These are phyloP conservation scores for Sparidentex hasta DNA, from an alignment of 2,797 vertebrate genomes.

Conservation along the genomic window DNA sequence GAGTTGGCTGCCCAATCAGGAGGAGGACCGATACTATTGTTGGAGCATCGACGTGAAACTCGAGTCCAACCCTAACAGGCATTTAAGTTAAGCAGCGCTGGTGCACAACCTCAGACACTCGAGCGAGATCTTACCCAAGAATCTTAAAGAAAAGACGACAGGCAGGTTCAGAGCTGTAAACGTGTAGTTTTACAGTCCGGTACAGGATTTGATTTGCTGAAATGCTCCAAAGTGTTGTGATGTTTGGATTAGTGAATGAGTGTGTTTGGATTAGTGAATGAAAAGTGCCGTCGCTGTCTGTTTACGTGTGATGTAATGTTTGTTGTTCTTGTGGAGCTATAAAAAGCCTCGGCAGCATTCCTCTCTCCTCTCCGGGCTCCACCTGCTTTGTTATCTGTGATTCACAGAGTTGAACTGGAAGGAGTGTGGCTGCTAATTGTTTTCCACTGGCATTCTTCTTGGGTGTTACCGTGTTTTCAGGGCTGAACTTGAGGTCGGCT, in stretches of 20 bases:
- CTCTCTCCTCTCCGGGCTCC: slow-evolving; percentile 37
- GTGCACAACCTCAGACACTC: background rate
- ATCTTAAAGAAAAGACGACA: slow-evolving; percentile 2
- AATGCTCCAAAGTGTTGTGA: background rate
- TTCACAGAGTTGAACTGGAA: slow-evolving; percentile 14
- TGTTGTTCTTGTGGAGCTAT: slow-evolving; percentile 31
- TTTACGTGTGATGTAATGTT: background rate
- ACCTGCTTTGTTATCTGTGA: slow-evolving; percentile 34
- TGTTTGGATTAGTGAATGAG: slow-evolving; percentile 8
- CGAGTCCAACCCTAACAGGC: slow-evolving; percentile 57
- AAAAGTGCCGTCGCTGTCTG: slow-evolving; percentile 16
- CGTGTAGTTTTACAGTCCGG: slow-evolving; percentile 1
- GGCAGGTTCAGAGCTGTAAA: background rate
- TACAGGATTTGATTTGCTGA: slow-evolving; percentile 21
- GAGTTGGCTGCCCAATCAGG: slow-evolving; percentile 57
- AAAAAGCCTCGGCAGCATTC: slow-evolving; percentile 41
- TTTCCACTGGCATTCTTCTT: slow-evolving; percentile 47
- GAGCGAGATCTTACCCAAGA: slow-evolving; percentile 3
- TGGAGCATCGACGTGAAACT: slow-evolving; percentile 69
- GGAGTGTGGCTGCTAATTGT: slow-evolving; percentile 38
- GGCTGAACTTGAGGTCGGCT: slow-evolving; percentile 40
- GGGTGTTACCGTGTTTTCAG: slow-evolving; percentile 54
- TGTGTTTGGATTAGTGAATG: too few species aligned
- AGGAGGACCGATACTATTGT: slow-evolving; percentile 71
- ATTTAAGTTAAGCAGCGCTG: slow-evolving; percentile 13